phyloP scores from a whole-genome alignment of 1,140 invertebrate genomes.

The Nasonia longicornis region DNA sequence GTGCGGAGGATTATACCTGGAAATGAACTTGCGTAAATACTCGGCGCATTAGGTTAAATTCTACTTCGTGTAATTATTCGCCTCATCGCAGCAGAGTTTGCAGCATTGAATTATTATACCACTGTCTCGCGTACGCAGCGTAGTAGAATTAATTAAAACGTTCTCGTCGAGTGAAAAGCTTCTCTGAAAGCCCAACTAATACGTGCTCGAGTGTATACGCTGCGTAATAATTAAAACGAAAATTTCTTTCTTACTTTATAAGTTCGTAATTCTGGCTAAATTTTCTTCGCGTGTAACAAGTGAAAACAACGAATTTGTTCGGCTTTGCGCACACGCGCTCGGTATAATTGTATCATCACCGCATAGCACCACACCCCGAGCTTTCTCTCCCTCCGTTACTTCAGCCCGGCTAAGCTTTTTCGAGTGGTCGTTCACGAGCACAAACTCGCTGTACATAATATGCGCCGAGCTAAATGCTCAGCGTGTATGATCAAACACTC shows the following conservation, averaged over 20 bases:
- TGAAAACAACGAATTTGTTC: too few species aligned
- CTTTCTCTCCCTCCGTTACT: conserved; percentile 8
- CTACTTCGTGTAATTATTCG: too few species aligned
- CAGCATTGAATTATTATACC: too few species aligned
- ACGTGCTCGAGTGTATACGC: neutral
- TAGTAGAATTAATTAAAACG: too few species aligned
- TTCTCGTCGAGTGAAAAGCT: too few species aligned
- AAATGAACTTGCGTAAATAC: neutral
- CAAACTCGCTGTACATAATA: conserved; percentile 11
- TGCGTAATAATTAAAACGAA: too few species aligned
- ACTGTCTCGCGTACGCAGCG: too few species aligned
- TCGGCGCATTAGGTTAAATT: too few species aligned
- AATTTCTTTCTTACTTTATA: too few species aligned
- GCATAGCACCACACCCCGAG: neutral
- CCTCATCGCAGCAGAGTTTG: too few species aligned
- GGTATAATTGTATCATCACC: neutral
- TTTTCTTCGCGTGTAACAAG: neutral
- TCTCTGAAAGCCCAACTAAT: neutral
- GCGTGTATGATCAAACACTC: neutral
- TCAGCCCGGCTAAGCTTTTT: conserved; percentile 26
- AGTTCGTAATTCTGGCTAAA: too few species aligned
- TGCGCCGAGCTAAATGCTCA: neutral
- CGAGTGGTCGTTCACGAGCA: conserved; percentile 19
- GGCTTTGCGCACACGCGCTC: too few species aligned
- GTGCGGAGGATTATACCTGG: neutral